Evolutionary conservation across 30 jellyfish, hydroid and myxozoan species (phyloP).

Genomic region (Kudoa iwatai): DNA sequence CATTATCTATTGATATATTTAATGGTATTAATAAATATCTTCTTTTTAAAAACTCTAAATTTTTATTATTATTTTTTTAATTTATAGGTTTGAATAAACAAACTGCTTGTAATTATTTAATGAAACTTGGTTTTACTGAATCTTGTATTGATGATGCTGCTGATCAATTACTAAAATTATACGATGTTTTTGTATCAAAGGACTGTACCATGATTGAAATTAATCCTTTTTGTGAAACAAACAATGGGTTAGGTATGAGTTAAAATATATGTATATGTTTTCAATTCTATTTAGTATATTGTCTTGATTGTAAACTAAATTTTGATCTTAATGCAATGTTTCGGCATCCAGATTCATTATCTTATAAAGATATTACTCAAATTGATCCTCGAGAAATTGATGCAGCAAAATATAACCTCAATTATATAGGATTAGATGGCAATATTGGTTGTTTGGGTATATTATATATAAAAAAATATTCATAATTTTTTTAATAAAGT

Average conservation of each 20-base stretch:
- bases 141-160: conserved; percentile 47
- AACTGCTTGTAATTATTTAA: too few species aligned
- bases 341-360: conserved; percentile 40
- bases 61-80: too few species aligned
- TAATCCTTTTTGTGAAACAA: conserved; percentile 45
- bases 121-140: too few species aligned
- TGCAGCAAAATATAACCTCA: conserved; percentile 21
- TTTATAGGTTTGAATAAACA: too few species aligned
- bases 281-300: conserved; percentile 25
- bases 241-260: too few species aligned
- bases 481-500: too few species aligned
- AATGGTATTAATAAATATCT: conserved; percentile 16
- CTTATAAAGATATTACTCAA: conserved; percentile 29
- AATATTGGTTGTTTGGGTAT: conserved; percentile 57
- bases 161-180: conserved; percentile 15
- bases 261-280: too few species aligned
- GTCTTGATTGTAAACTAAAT: conserved; percentile 54
- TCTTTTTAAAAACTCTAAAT: too few species aligned
- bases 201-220: conserved; percentile 57
- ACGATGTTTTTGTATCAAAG: conserved; percentile 23
- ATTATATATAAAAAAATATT: too few species aligned
- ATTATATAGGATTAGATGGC: conserved; percentile 75
- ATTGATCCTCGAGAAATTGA: conserved; percentile 68
- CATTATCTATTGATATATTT: conserved; percentile 31
- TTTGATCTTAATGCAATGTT: conserved; percentile 68